phyloP scores from a whole-genome alignment of 2,888 invertebrate species.

The Anthophora plumipes region DNA sequence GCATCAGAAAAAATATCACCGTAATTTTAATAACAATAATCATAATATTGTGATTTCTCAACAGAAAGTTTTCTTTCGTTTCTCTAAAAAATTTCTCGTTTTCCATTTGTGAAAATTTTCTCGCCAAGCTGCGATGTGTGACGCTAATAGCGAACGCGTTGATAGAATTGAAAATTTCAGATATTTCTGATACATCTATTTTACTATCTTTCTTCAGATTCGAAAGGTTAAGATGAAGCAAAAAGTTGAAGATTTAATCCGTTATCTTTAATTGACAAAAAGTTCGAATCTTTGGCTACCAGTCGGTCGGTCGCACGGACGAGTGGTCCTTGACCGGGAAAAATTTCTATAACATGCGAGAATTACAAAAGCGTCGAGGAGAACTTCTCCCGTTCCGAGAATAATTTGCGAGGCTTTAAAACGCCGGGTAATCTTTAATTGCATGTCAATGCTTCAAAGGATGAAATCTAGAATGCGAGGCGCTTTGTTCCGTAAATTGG shows the following conservation, averaged over 20 bases:
- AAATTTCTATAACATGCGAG: not conserved
- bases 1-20: no score
- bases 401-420: not conserved
- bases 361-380: not conserved
- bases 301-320: slow-evolving; percentile 18
- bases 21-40: no score
- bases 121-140: no score
- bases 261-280: not conserved
- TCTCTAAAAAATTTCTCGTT: no score
- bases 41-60: no score
- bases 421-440: slow-evolving; percentile 4
- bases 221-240: no score
- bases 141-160: no score
- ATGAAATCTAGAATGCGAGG: not conserved
- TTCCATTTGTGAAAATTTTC: no score
- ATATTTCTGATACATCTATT: no score
- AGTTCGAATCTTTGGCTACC: slow-evolving; percentile 15
- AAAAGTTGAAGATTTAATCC: not conserved
- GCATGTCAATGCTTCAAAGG: slow-evolving; percentile 30
- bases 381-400: not conserved
- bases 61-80: no score
- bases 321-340: slow-evolving; percentile 39
- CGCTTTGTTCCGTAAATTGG: not conserved
- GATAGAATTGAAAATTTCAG: no score
- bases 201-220: no score